phyloP scores from a whole-genome alignment of 1,140 invertebrate species.

The Psix sp. region DNA sequence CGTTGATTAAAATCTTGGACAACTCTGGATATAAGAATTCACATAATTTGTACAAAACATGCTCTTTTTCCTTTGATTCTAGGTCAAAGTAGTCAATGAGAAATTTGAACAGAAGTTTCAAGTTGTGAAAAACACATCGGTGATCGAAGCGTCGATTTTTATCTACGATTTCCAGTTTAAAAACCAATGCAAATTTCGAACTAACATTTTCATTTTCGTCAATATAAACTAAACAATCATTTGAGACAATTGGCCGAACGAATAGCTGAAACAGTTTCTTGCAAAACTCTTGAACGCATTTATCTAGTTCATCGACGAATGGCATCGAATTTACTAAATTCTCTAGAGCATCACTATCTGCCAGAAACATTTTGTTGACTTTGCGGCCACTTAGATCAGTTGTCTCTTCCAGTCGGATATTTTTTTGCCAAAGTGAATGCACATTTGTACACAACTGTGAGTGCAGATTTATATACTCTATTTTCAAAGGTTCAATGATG shows the following conservation, averaged over 20 bases:
- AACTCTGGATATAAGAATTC: constrained; percentile 80
- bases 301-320: constrained; percentile 73
- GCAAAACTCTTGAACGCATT: constrained; percentile 76
- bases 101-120: constrained; percentile 80
- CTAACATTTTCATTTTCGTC: constrained; percentile 64
- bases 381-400: constrained; percentile 51
- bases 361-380: constrained; percentile 71
- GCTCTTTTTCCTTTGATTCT: constrained; percentile 73
- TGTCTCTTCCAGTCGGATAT: constrained; percentile 66
- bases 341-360: constrained; percentile 45
- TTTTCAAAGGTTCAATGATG: constrained; percentile 72
- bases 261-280: constrained; percentile 77
- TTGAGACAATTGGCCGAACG: constrained; percentile 78
- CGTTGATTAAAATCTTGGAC: constrained; percentile 82
- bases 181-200: constrained; percentile 18
- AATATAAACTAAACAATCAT: constrained; percentile 74
- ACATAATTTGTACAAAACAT: constrained; percentile 81
- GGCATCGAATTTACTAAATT: constrained; percentile 77
- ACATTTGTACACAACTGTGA: constrained; percentile 73
- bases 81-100: constrained; percentile 80
- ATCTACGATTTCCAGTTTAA: constrained; percentile 75
- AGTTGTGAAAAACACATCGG: constrained; percentile 79
- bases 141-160: constrained; percentile 76
- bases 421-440: constrained; percentile 73
- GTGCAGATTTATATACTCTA: constrained; percentile 71